Percentiles rank a stretch among this genome's conserved stretches.
phyloP scores from a whole-genome alignment of 2,113 vertebrate genomes.

The Typhlomys cinereus region DNA sequence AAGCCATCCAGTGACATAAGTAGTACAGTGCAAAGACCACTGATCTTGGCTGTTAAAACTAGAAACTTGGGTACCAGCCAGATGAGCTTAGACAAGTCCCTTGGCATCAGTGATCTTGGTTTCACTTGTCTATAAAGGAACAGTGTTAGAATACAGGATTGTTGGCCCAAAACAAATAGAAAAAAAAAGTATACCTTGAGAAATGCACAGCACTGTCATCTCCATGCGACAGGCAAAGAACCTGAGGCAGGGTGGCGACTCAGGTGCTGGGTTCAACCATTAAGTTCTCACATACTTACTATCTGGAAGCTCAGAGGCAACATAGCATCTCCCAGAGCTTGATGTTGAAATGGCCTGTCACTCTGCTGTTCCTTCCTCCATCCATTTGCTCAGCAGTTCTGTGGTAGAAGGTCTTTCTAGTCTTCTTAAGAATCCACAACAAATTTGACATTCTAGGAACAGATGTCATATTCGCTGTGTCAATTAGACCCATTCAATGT shows the following conservation, averaged over 20 bases:
- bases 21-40: not conserved
- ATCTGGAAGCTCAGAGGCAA: not conserved
- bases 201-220: not conserved
- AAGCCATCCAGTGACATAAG: not conserved
- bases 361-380: not conserved
- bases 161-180: not conserved
- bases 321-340: not conserved
- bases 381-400: not conserved
- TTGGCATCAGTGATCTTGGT: not conserved
- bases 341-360: not conserved
- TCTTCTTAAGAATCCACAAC: not conserved
- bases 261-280: not conserved
- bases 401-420: not conserved
- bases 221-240: too few relatives aligned
- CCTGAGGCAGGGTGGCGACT: not conserved
- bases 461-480: not conserved
- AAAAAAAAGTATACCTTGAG: not conserved
- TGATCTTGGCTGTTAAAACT: not conserved
- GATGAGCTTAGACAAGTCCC: not conserved
- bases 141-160: not conserved
- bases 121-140: not conserved
- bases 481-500: not conserved
- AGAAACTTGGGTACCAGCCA: not conserved
- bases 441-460: not conserved
- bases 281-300: not conserved